A percentile compares a stretch with the other conserved stretches of the same genome.
Conservation (phyloP, 2,888 invertebrate species). For the Drosophila histrio region DNA sequence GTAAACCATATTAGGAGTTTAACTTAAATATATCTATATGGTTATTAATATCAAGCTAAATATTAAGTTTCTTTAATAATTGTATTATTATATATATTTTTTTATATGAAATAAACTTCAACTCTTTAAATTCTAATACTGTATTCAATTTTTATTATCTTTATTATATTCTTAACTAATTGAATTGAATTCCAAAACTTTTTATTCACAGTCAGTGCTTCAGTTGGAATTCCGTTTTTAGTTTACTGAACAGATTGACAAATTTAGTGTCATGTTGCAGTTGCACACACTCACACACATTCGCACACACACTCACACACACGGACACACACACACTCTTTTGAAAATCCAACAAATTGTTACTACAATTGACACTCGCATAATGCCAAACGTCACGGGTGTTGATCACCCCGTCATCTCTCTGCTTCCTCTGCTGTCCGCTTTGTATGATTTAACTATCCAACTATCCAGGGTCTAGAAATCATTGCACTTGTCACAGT, state of each 20-base stretch:
- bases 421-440: background rate
- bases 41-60: too few species aligned
- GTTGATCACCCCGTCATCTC: background rate
- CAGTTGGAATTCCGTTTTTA: constrained; percentile 1
- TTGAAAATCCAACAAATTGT: constrained; percentile 73
- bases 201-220: constrained; percentile 7
- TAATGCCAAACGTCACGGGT: constrained; percentile 35
- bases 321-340: background rate
- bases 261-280: constrained; percentile 47
- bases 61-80: too few species aligned
- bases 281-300: constrained; percentile 6
- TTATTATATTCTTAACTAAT: constrained; percentile 27
- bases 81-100: background rate
- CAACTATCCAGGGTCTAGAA: constrained; percentile 50
- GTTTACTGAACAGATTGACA: constrained; percentile 29
- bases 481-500: constrained; percentile 67
- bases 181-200: constrained; percentile 46
- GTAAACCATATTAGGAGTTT: too few species aligned
- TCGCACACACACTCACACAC: background rate
- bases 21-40: too few species aligned
- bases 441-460: constrained; percentile 11
- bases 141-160: background rate
- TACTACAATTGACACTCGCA: constrained; percentile 64
- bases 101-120: background rate
- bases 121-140: background rate